Evolutionary conservation across 2,797 vertebrate genomes (phyloP).

Genomic region (Chloroceryle amazona): DNA sequence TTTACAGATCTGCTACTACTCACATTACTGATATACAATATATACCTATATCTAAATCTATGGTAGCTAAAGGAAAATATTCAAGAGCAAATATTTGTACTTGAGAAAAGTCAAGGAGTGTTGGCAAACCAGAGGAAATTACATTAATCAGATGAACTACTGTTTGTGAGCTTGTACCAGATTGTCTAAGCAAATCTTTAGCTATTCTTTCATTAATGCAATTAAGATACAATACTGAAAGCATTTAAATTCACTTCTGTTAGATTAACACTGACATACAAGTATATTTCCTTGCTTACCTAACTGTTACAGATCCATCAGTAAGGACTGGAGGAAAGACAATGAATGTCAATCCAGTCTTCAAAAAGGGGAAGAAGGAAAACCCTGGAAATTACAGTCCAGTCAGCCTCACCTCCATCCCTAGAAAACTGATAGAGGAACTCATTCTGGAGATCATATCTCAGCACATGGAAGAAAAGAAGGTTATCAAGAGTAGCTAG

Average conservation of each 20-base stretch:
- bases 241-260: background rate
- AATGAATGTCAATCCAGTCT: too few relatives aligned
- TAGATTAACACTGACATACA: background rate
- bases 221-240: background rate
- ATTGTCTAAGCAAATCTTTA: background rate
- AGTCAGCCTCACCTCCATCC: too few relatives aligned
- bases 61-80: background rate
- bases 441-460: too few relatives aligned
- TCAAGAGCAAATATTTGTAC: background rate
- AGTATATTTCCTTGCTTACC: background rate
- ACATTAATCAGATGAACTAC: background rate
- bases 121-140: background rate
- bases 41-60: background rate
- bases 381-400: too few relatives aligned
- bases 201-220: background rate
- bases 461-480: too few relatives aligned
- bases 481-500: too few relatives aligned
- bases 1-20: background rate
- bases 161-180: background rate
- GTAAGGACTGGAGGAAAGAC: background rate
- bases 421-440: too few relatives aligned
- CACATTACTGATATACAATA: background rate
- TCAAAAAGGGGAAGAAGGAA: too few relatives aligned
- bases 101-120: background rate
- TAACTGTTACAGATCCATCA: background rate